These are phyloP conservation scores for Serilophus lunatus DNA, from an alignment of 2,113 vertebrate genomes.

Conservation along the genomic window DNA sequence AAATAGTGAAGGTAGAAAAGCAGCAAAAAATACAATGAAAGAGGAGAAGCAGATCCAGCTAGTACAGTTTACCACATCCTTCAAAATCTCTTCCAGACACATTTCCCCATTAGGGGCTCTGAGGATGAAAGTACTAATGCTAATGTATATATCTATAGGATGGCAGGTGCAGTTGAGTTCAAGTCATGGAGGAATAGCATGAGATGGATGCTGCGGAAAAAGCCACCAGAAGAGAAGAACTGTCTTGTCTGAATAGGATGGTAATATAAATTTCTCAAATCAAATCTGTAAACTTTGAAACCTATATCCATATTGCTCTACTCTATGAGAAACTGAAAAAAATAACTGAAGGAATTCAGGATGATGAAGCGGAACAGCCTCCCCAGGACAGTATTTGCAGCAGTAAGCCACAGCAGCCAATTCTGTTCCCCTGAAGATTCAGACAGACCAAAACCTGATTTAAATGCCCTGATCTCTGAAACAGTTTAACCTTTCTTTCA, in stretches of 20 bases:
- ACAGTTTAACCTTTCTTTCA: neutral
- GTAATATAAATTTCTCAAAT: neutral
- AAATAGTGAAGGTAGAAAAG: neutral
- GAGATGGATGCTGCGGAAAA: neutral
- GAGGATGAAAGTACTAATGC: neutral
- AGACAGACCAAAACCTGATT: neutral
- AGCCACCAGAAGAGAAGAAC: neutral
- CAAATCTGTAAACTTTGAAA: neutral
- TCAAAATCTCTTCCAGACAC: neutral
- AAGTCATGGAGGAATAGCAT: neutral
- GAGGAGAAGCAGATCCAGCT: neutral
- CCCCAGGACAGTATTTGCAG: neutral
- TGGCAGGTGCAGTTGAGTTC: neutral
- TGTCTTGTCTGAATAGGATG: neutral
- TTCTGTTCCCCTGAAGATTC: neutral
- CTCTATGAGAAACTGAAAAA: neutral
- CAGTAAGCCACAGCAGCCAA: neutral
- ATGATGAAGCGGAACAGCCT: neutral
- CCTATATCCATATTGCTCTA: neutral
- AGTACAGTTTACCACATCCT: neutral
- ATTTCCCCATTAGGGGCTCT: neutral
- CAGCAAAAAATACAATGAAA: neutral
- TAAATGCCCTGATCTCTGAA: neutral
- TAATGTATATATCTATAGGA: neutral
- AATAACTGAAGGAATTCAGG: neutral